phyloP scores from a whole-genome alignment of 2,113 vertebrate species.

The Turnix velox region DNA sequence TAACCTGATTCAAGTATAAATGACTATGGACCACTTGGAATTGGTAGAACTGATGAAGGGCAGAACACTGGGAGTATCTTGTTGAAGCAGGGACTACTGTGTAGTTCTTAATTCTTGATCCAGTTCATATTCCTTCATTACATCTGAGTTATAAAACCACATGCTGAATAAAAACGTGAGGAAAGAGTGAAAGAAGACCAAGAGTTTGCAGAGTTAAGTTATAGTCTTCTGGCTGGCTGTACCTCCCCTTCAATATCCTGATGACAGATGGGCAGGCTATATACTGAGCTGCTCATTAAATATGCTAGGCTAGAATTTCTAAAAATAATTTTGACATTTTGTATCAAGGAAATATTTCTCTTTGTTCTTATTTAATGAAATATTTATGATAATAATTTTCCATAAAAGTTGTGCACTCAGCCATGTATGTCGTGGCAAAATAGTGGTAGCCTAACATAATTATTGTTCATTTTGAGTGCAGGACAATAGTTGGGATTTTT shows the following conservation, averaged over 20 bases:
- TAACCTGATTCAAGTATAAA: background rate
- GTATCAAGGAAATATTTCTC: background rate
- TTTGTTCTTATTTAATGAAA: background rate
- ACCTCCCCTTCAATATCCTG: background rate
- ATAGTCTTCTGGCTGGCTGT: conserved; percentile 39
- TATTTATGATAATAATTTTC: background rate
- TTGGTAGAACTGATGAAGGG: conserved; percentile 5
- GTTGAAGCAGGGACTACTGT: conserved; percentile 57
- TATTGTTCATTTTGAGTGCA: background rate
- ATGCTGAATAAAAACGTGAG: conserved; percentile 32
- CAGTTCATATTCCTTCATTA: conserved; percentile 52
- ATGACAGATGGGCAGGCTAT: conserved; percentile 29
- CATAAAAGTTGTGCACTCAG: background rate
- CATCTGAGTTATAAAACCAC: conserved; percentile 61
- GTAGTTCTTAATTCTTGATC: conserved; percentile 55
- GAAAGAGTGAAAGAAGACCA: background rate
- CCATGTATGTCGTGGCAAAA: conserved; percentile 33
- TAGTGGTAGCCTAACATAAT: background rate
- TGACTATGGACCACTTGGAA: conserved; percentile 46
- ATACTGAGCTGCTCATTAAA: background rate
- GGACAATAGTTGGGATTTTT: background rate
- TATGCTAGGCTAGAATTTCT: background rate
- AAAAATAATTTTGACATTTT: background rate
- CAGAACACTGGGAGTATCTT: background rate
- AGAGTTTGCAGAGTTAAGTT: background rate